Conservation (phyloP, 2,113 vertebrate species). For the Sciurus niger region DNA sequence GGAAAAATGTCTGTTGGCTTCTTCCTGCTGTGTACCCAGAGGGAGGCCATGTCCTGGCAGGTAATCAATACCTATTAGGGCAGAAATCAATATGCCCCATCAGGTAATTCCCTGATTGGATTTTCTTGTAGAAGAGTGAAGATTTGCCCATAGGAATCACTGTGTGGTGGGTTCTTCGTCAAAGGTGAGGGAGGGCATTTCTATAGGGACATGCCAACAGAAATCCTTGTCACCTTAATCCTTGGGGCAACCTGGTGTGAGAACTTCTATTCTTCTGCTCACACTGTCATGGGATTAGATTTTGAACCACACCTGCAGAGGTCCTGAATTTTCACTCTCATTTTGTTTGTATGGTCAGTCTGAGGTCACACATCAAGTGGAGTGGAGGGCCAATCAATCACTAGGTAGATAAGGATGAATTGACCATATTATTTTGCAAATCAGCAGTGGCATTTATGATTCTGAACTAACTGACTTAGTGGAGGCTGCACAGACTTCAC, state of each 20-base stretch:
- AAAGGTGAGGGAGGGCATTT: neutral
- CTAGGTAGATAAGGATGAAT: neutral
- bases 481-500: neutral
- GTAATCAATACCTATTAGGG: constrained; percentile 76
- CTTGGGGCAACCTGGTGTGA: neutral
- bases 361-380: constrained; percentile 33
- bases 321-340: neutral
- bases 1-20: constrained; percentile 53
- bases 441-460: neutral
- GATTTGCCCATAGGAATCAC: neutral
- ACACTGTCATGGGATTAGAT: neutral
- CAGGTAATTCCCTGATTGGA: constrained; percentile 60
- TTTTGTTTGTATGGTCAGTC: neutral
- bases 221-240: neutral
- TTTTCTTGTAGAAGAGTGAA: constrained; percentile 34
- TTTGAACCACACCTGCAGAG: neutral
- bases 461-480: neutral
- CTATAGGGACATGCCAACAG: neutral
- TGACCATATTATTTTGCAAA: neutral
- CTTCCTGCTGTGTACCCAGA: constrained; percentile 12
- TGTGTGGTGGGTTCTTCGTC: neutral
- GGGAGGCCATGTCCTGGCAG: constrained; percentile 55
- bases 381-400: neutral
- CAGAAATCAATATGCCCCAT: constrained; percentile 66
- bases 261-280: neutral